Base-by-base conservation (phyloP, 2,888 invertebrate genomes). In the Ceriagrion tenellum region DNA sequence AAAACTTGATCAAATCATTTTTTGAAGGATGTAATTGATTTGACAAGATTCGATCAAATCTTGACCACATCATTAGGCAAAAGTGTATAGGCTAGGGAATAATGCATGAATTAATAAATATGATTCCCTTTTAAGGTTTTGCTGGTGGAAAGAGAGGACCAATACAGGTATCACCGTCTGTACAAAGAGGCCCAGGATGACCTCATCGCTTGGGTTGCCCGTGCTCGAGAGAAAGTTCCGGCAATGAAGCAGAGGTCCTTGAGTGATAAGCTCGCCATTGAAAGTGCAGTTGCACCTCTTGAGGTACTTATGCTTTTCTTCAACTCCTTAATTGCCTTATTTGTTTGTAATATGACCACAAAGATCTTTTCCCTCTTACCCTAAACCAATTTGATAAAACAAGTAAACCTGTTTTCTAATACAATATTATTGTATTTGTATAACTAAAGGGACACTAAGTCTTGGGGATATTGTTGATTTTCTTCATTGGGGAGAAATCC, bases 181-280 rank as follows among this genome's bases (percentile, higher is more conserved):
- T 99, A 99, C 96, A 99, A 99, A 96, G 99, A 99, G 97, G 98
- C 99, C 12, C 98, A 98, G 96, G 99, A 99, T 96, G 99, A 99
- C 96, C 97, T 99, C 30, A 98, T 98, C 95, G 98, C 98, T 95
- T 99, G 99, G 99, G 97, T 99, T 96, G 98, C 98, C 95, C 97
- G 99, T 96, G 98, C 99, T 0, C 98, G 99, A 96, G 99, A 99
- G 97, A 99, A 99, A 96, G 98, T 99, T 96, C 99, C 99, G 8
- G 98, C 98, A 10, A 97, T 99, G 95, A 99, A 98, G 96, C 99
- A 99, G 95, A 98, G 98, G 96, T 98, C 98, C 6, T 97, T 99
- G 0, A 98, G 98, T 93, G 99, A 99, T 96, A 99, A 99, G 97
- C 96, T 99, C 95, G 98, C 99, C 0, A 98, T 99, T 96, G 99